Base-by-base conservation (phyloP, 2,797 vertebrate genomes). In the Poeciliopsis infans region DNA sequence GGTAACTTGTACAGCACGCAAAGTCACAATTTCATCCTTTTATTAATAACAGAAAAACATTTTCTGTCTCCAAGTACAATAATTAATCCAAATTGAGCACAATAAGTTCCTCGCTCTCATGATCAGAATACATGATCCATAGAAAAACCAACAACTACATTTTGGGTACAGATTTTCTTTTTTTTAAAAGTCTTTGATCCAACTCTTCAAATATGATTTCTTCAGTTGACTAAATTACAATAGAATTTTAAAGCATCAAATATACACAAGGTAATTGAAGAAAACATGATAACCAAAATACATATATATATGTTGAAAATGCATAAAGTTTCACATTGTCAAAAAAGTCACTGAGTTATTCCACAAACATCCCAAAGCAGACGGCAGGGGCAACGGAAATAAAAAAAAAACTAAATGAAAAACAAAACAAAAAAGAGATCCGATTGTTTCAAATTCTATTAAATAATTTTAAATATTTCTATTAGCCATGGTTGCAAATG, bases 231-330 rank as follows among this genome's bases (percentile, higher is more conserved):
- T 59, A 39, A 80, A 81, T 77, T 49, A 76, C 79, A 84, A 41
- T 77, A 45, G 33, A 47, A 55, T 70, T 78, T 85, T 7, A 59
- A 79, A 61, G n/a, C 76, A 82, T 20, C 68, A 79, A 68, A 43
- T 74, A 18, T 83, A 64, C 81, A 85, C 76, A 84, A 57, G 80
- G 20, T 74, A 88, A 75, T 84, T 80, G 70, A 89, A 79, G 77
- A 87, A 90, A 81, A 39, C 41, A 72, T 36, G 18, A 55, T 75
- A 79, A 70, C 25, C 80, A 85, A 88, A 85, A 80, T 75, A 78
- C 64, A 68, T 80, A 25, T 36, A 25, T 36, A 53, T 25, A 53
- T 78, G 45, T 49, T 15, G 33, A 78, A 33, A 81, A 79, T 78
- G 75, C 66, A 76, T 77, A 74, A 80, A 55, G 15, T 51, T 82